phyloP scores from a whole-genome alignment of 1,140 invertebrate genomes.

The Apolygus lucorum region DNA sequence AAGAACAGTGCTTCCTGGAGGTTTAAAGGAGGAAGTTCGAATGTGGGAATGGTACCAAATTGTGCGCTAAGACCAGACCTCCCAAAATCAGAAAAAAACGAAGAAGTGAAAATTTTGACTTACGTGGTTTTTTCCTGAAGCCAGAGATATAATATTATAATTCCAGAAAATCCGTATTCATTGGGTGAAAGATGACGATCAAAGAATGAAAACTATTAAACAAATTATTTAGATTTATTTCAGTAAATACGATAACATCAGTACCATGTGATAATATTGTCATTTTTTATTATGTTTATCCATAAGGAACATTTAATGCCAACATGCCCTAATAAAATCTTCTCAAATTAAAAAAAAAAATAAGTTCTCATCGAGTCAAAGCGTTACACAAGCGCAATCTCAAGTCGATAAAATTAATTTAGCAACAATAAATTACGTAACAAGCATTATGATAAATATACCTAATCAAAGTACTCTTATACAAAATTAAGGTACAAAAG shows the following conservation, averaged over 20 bases:
- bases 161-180: no score
- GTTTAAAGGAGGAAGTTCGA: no score
- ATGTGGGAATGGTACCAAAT: no score
- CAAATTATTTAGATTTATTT: neutral
- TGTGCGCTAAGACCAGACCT: no score
- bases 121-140: no score
- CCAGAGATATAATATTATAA: no score
- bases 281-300: neutral
- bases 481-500: constrained; percentile 5
- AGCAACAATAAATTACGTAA: constrained; percentile 17
- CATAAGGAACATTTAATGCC: neutral
- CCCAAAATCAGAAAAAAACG: no score
- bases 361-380: neutral
- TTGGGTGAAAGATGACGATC: no score
- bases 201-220: neutral
- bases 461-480: neutral
- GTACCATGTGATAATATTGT: constrained; percentile 9
- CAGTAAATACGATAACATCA: neutral
- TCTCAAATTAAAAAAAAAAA: constrained; percentile 4
- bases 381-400: neutral
- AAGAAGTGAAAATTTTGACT: no score
- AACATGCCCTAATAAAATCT: neutral
- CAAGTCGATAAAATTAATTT: neutral
- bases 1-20: no score
- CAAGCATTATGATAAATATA: neutral